Conservation (phyloP, 1,140 invertebrate genomes). For the Neodiprion fabricii region DNA sequence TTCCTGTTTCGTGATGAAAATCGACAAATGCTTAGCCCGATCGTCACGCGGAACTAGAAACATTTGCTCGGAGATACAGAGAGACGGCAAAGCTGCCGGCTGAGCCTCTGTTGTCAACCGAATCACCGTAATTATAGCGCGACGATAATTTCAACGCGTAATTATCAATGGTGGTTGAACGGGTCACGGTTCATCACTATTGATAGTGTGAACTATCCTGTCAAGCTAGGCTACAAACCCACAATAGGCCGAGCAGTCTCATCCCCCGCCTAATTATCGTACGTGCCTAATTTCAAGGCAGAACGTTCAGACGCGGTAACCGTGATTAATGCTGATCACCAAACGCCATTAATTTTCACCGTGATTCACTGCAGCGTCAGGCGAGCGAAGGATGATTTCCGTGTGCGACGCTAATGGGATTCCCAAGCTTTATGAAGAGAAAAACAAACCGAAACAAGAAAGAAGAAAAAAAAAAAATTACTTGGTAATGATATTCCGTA, state of each 20-base stretch:
- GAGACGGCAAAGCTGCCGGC: conserved; percentile 3
- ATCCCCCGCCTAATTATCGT: conserved; percentile 32
- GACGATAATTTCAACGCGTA: conserved; percentile 15
- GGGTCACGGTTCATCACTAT: conserved; percentile 7
- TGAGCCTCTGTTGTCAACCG: conserved; percentile 13
- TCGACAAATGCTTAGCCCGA: no score
- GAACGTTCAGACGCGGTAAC: neutral
- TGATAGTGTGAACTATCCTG: conserved; percentile 14
- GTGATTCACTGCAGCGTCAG: neutral
- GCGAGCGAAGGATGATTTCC: no score
- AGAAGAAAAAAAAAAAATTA: no score
- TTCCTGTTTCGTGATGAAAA: no score
- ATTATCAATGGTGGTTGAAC: conserved; percentile 10
- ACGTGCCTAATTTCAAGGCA: conserved; percentile 34
- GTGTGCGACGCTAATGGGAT: no score
- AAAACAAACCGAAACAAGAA: no score
- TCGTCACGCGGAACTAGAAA: no score
- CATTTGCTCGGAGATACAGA: neutral
- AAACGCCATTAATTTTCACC: neutral
- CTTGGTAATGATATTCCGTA: no score
- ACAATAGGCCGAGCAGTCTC: neutral
- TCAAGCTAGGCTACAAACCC: neutral
- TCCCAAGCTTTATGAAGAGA: no score
- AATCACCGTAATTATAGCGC: conserved; percentile 17
- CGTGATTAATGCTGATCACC: neutral